phyloP scores from a whole-genome alignment of 2,888 invertebrate genomes.

The Amphiduros pacificus region DNA sequence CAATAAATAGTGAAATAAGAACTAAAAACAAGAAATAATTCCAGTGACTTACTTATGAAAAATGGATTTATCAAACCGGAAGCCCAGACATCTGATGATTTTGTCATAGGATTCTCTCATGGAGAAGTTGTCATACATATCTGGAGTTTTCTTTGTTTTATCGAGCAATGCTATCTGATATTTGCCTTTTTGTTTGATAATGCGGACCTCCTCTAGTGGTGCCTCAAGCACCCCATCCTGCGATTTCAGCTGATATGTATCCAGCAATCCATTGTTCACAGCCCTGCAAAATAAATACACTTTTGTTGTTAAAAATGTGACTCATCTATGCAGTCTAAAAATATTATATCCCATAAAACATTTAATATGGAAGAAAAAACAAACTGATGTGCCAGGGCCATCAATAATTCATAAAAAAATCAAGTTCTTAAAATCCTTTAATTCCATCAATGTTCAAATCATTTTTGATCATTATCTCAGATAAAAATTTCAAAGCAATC shows the following conservation, averaged over 20 bases:
- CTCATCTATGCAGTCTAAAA: too few species aligned
- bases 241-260: slow-evolving; percentile 62
- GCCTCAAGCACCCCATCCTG: slow-evolving; percentile 60
- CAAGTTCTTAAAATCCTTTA: background rate
- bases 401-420: background rate
- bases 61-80: slow-evolving; percentile 55
- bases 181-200: slow-evolving; percentile 32
- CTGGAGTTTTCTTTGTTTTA: background rate
- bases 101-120: slow-evolving; percentile 59
- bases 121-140: slow-evolving; percentile 54
- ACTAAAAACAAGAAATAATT: too few species aligned
- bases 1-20: too few species aligned
- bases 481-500: too few species aligned
- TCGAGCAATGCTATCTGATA: background rate
- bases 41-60: slow-evolving; percentile 49
- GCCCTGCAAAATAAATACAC: slow-evolving; percentile 60
- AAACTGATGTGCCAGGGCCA: background rate
- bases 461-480: too few species aligned
- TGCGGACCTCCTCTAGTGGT: slow-evolving; percentile 42
- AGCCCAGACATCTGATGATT: slow-evolving; percentile 60
- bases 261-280: slow-evolving; percentile 60
- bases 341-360: too few species aligned
- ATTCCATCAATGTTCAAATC: background rate
- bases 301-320: too few species aligned
- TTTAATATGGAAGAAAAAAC: too few species aligned